Conservation (phyloP, 2,113 vertebrate genomes). For the Eulacestoma nigropectus region DNA sequence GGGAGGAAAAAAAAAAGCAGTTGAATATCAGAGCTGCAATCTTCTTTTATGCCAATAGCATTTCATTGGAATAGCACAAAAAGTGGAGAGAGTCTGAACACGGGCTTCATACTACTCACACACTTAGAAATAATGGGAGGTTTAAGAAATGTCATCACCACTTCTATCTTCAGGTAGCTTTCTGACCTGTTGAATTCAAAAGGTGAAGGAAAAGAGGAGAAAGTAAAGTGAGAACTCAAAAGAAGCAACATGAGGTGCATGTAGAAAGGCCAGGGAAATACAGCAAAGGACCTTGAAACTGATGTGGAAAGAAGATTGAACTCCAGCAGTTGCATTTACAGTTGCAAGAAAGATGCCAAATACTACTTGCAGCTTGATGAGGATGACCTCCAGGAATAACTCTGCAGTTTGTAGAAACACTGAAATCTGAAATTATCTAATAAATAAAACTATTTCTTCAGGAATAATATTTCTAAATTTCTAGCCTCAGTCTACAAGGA, state of each 20-base stretch:
- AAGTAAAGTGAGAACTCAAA: background rate
- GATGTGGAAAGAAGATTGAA: background rate
- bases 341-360: background rate
- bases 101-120: background rate
- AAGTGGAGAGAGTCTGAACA: background rate
- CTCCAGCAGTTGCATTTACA: background rate
- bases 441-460: background rate
- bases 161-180: background rate
- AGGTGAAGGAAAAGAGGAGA: background rate
- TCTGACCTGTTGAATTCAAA: background rate
- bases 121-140: rapidly evolving
- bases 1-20: background rate
- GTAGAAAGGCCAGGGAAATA: background rate
- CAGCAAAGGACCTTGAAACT: background rate
- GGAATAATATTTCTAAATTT: background rate
- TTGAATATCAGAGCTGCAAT: background rate
- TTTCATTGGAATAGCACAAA: background rate
- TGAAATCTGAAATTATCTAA: background rate
- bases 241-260: background rate
- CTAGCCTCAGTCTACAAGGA: background rate
- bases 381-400: background rate
- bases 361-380: background rate
- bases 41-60: rapidly evolving
- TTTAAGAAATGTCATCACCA: background rate
- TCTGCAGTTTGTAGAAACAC: background rate